phyloP scores from a whole-genome alignment of 2,113 vertebrate genomes.

The Micromys minutus region DNA sequence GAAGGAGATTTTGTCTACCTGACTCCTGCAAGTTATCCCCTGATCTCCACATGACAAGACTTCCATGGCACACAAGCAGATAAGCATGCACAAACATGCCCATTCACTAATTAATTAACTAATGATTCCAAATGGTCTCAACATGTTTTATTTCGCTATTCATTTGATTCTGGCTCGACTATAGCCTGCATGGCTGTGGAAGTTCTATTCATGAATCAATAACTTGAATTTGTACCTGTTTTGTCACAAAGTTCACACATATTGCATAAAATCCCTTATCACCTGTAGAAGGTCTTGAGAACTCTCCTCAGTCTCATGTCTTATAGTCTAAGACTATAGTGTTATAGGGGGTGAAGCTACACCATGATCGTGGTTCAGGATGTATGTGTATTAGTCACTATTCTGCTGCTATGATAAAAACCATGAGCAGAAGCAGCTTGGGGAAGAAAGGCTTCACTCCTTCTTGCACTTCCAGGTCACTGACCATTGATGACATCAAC shows the following conservation, averaged over 20 bases:
- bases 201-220: not conserved
- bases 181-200: not conserved
- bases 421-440: not conserved
- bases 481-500: not conserved
- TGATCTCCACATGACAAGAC: not conserved
- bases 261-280: not conserved
- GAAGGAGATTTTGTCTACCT: not conserved
- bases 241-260: not conserved
- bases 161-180: not conserved
- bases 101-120: not conserved
- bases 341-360: not conserved
- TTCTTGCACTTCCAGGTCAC: not conserved
- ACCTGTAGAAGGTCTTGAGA: not conserved
- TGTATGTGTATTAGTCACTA: not conserved
- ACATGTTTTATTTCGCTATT: not conserved
- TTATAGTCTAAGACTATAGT: not conserved
- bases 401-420: not conserved
- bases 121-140: not conserved
- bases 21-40: not conserved
- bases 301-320: not conserved
- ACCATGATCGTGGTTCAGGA: not conserved
- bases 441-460: not conserved
- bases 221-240: not conserved
- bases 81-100: not conserved
- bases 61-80: not conserved